Evolutionary conservation across 1,140 invertebrate species (phyloP).

Genomic region (Pogonus chalceus): DNA sequence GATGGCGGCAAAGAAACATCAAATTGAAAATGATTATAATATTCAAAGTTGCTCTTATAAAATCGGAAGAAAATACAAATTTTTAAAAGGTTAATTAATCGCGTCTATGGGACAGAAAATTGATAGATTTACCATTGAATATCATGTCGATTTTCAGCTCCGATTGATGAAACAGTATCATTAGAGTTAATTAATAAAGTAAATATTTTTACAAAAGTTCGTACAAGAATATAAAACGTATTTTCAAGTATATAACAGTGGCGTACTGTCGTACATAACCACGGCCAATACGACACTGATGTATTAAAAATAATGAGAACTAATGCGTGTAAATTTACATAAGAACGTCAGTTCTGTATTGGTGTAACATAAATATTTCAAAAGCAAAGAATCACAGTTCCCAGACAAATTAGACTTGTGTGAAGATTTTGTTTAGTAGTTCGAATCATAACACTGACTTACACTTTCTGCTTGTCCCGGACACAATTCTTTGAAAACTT

Average conservation of each 20-base stretch:
- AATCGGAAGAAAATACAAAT: background rate
- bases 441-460: constrained; percentile 35
- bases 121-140: background rate
- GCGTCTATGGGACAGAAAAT: background rate
- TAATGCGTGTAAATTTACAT: background rate
- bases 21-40: too few species aligned
- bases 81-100: too few species aligned
- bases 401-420: background rate
- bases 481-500: constrained; percentile 51
- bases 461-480: constrained; percentile 49
- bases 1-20: too few species aligned
- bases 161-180: too few species aligned
- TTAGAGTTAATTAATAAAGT: background rate
- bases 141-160: background rate
- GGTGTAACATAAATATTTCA: background rate
- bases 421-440: constrained; percentile 9
- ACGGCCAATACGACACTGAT: too few species aligned
- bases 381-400: constrained; percentile 7
- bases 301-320: background rate
- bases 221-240: constrained; percentile 4
- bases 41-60: too few species aligned
- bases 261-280: too few species aligned
- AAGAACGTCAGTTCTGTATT: background rate
- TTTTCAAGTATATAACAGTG: background rate
- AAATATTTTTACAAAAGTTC: constrained; percentile 3